These are phyloP conservation scores for Trichogramma dendrolimi DNA, from an alignment of 2,888 invertebrate genomes.

Conservation along the genomic window DNA sequence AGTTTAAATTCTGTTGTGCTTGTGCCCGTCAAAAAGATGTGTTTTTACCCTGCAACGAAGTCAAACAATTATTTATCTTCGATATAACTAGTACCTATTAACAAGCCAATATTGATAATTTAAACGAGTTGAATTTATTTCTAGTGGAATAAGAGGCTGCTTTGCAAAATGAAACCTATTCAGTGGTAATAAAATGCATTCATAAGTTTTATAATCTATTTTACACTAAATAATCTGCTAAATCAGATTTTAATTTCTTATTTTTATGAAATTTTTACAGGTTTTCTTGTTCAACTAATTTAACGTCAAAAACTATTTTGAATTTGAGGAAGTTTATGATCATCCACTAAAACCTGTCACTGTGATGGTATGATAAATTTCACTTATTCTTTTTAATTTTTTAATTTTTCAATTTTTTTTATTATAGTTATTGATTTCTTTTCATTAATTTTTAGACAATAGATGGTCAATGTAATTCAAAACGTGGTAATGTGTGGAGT, in stretches of 20 bases:
- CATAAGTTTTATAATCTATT: background rate
- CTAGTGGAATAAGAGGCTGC: no score
- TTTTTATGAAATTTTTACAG: constrained; percentile 30
- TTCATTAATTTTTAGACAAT: constrained; percentile 49
- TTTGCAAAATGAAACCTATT: no score
- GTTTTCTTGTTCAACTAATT: constrained; percentile 41
- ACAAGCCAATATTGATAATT: no score
- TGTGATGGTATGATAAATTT: constrained; percentile 48
- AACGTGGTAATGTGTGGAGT: constrained; percentile 54
- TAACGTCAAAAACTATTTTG: constrained; percentile 31
- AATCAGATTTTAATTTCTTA: background rate
- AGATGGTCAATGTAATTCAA: constrained; percentile 56
- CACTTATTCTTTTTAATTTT: constrained; percentile 11
- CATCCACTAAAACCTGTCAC: constrained; percentile 60
- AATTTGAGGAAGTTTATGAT: constrained; percentile 52
- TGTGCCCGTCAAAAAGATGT: no score
- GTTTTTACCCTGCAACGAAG: no score
- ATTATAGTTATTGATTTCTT: constrained; percentile 4
- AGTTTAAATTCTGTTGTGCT: no score
- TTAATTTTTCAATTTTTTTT: constrained; percentile 9
- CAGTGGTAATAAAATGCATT: background rate
- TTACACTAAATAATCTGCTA: background rate
- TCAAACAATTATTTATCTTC: no score
- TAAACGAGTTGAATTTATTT: no score
- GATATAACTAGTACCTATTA: no score